Evolutionary conservation across 2,888 invertebrate genomes (phyloP).

Genomic region (Troides helena): DNA sequence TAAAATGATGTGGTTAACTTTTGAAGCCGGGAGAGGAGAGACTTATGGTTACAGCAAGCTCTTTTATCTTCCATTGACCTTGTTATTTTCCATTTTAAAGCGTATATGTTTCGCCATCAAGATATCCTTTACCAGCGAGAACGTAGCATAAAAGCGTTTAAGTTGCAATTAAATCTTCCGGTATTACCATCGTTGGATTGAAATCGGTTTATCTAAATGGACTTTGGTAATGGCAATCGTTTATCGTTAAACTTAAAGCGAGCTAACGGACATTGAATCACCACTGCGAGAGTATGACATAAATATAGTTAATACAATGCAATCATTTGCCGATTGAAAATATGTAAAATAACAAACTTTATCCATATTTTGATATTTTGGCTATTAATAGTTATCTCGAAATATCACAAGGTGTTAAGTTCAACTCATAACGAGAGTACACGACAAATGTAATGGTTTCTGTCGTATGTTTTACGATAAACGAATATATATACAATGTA

Average conservation of each 20-base stretch:
- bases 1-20: too few relatives aligned
- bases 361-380: too few relatives aligned
- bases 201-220: neutral
- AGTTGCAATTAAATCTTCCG: neutral
- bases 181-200: neutral
- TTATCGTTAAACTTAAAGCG: conserved; percentile 1
- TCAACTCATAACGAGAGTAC: neutral
- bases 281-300: neutral
- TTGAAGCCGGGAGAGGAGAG: too few relatives aligned
- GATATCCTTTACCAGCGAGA: neutral
- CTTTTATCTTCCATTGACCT: too few relatives aligned
- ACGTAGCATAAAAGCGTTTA: neutral
- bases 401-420: too few relatives aligned
- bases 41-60: too few relatives aligned
- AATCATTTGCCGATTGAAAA: too few relatives aligned
- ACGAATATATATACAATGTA: neutral
- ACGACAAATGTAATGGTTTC: neutral
- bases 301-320: too few relatives aligned
- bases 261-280: neutral
- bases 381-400: too few relatives aligned
- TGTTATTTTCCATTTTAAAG: too few relatives aligned
- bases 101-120: too few relatives aligned
- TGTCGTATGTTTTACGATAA: neutral
- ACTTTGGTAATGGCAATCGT: conserved; percentile 1
- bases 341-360: too few relatives aligned